Base-by-base conservation (phyloP, 2,888 invertebrate genomes). In the Polyploca ridens region DNA sequence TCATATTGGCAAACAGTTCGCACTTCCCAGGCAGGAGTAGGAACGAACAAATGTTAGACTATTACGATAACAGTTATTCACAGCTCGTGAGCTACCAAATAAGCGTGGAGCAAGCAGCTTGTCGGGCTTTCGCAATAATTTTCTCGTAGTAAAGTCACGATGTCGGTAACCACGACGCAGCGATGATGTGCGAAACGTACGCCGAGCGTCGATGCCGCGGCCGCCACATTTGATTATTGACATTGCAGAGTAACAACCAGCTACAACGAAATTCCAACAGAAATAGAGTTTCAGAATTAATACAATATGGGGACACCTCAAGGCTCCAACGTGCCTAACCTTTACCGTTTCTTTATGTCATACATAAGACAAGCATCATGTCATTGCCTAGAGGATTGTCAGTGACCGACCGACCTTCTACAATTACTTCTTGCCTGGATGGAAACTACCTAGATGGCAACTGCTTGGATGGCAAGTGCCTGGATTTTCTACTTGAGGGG, bases 31-130 rank as follows among this genome's bases (percentile, higher is more conserved):
- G 76, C 77, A 76, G 69, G 76, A 78, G 74, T 10, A 8, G 54
- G n/a, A 75, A 76, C 79, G 74, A 79, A 67, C 68, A 69, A 19
- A 80, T 79, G 78, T 76, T 79, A 76, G 79, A 80, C 81, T 81
- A 83, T 87, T 85, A 87, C 85, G 83, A 85, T 86, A 87, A 88
- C 88, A 83, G 89, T 88, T 87, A 90, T 85, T 85, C 84, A 77
- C 81, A 79, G 81, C 83, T 87, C 90, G 89, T 89, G 88, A 86
- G 83, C 88, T 85, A 86, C 88, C 89, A 89, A 90, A 89, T 85
- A 88, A 87, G 87, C 83, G 81, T 80, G 69, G 70, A 77, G 76
- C 76, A 77, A 79, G 77, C 77, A 75, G 71, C 74, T 80, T 74
- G n/a, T 19, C 69, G 70, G 74, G 72, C 76, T 87, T 87, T 87